Evolutionary conservation across 2,888 invertebrate species (phyloP).

Genomic region (Tolmerus cingulatus): DNA sequence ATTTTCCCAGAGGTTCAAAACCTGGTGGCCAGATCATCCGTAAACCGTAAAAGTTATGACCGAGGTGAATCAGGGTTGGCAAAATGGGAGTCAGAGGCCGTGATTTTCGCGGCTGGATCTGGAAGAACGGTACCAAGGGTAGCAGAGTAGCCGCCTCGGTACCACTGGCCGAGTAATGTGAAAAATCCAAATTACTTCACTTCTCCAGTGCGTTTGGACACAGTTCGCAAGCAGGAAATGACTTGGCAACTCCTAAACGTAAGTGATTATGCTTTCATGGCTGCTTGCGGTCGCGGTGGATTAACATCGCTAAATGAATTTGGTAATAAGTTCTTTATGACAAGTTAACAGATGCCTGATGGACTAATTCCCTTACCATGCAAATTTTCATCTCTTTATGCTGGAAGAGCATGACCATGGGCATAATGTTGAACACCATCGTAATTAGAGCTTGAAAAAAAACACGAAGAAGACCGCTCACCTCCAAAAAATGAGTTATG

Average conservation of each 20-base stretch:
- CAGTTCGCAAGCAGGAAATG: constrained; percentile 6
- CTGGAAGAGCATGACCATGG: neutral
- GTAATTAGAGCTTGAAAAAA: neutral
- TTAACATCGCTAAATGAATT: neutral
- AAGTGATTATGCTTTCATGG: constrained; percentile 25
- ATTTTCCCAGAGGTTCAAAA: neutral
- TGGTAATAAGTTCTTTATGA: constrained; percentile 9
- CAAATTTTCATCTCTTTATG: neutral
- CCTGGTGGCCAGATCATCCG: neutral
- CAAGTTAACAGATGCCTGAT: neutral
- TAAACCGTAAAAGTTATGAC: constrained; percentile 1
- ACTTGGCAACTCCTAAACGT: neutral
- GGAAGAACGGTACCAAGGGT: neutral
- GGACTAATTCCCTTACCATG: neutral
- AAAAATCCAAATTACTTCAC: neutral
- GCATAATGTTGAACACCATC: neutral
- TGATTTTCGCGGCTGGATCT: neutral
- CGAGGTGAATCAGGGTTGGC: neutral
- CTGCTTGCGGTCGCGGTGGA: constrained; percentile 23
- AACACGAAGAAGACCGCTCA: neutral
- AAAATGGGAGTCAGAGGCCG: neutral
- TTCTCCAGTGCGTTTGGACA: neutral
- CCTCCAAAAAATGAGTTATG: neutral
- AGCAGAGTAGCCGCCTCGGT: neutral
- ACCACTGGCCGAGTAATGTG: constrained; percentile 9